Evolutionary conservation across 2,888 invertebrate species (phyloP), one percentile per base, ranked within the genome.

Genomic region (Horisme vitalbata): DNA sequence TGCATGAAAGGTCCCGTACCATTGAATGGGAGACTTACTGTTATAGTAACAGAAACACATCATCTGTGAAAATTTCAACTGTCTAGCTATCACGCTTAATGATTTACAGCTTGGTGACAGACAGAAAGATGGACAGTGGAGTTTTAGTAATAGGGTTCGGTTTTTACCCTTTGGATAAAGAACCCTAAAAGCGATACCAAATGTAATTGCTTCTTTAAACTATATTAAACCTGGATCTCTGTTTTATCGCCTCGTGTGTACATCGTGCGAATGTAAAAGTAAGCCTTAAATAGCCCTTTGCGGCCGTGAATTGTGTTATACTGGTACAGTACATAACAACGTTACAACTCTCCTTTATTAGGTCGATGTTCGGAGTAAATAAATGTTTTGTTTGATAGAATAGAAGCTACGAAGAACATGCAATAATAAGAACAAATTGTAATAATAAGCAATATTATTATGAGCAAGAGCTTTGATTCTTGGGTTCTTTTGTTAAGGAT

Each of bases 291-390:
- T 39, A 49, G 39, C 34, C 49, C 34, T 20, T 24, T 39, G 49
- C 30, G 48, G 48, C 44, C 32, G 34, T 41, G 39, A 36, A 45
- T 48, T 49, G 44, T 45, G 49, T 49, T 31, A 48, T 20, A 39
- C 34, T 9, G 35, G 33, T 20, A 46, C 36, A 8, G 32, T 11
- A 49, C 39, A 39, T 43, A 44, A 46, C 46, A 50, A 38, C 32
- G 48, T 52, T 45, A 41, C 48, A 45, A 45, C 48, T 48, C 33
- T 35, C 31, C 34, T 41, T 52, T 45, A 52, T 45, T 45, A 26
- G 27, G 11, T 35, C 13, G 23, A 38, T 41, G 44, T 11, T 35
- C 9, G n/a, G 39, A 45, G 31, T 41, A 31, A 38, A 50, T 45
- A 50, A 37, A 41, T 37, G 26, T 31, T 50, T 45, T 41, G 36